A percentile compares a stretch with the other conserved stretches of the same genome.
Conservation (phyloP, 2,888 invertebrate species). For the Sarcophaga subvicina region DNA sequence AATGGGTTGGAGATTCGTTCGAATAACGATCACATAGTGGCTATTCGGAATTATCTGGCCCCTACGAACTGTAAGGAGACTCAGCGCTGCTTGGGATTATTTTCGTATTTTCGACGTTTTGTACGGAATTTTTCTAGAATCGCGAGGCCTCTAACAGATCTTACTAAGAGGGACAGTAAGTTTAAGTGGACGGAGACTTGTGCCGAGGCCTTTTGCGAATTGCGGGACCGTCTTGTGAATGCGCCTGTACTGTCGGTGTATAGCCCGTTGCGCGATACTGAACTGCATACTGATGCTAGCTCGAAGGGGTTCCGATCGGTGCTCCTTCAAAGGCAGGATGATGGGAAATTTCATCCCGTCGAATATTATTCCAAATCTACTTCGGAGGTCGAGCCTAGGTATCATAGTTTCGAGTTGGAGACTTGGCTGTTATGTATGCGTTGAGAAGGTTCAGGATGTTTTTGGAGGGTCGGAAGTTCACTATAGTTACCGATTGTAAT, state of each 20-base stretch:
- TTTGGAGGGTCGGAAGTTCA: too few relatives aligned
- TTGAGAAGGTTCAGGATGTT: too few relatives aligned
- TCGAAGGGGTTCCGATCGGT: too few relatives aligned
- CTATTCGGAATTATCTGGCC: neutral
- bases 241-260: conserved; percentile 37
- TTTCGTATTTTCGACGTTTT: conserved; percentile 49
- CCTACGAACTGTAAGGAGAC: neutral
- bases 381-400: conserved; percentile 37
- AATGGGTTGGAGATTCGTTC: neutral
- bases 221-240: conserved; percentile 6
- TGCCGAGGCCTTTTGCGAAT: neutral
- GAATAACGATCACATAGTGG: conserved; percentile 13
- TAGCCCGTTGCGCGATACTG: conserved; percentile 14
- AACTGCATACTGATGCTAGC: neutral
- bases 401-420: conserved; percentile 73
- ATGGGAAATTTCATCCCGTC: conserved; percentile 16
- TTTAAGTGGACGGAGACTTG: neutral
- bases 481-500: too few relatives aligned
- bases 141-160: neutral
- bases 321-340: conserved; percentile 7
- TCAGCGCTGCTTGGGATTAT: conserved; percentile 27
- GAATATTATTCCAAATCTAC: too few relatives aligned
- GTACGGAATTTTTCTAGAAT: conserved; percentile 23
- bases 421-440: too few relatives aligned
- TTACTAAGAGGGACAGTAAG: conserved; percentile 4